phyloP scores from a whole-genome alignment of 2,113 vertebrate species.

The Micromys minutus region DNA sequence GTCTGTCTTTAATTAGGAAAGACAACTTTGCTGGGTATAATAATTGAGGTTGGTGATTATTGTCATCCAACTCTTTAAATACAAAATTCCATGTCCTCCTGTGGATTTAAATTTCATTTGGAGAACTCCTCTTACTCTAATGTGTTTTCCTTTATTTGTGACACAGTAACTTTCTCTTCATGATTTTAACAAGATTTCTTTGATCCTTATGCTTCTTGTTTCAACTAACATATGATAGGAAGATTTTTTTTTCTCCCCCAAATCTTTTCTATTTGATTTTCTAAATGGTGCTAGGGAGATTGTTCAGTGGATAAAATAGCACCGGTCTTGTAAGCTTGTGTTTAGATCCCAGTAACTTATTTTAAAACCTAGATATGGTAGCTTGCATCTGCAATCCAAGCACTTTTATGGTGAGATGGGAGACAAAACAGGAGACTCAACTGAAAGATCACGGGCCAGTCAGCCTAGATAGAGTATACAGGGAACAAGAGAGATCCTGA shows the following conservation, averaged over 20 bases:
- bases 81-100: not conserved
- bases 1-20: not conserved
- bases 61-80: not conserved
- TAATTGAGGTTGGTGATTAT: not conserved
- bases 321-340: not conserved
- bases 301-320: not conserved
- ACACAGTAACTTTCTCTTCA: not conserved
- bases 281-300: not conserved
- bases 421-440: not conserved
- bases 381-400: not conserved
- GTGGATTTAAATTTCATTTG: not conserved
- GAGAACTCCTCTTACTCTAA: not conserved
- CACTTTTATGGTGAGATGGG: not conserved
- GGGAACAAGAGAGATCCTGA: not conserved
- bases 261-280: not conserved
- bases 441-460: not conserved
- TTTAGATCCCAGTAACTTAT: not conserved
- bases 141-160: not conserved
- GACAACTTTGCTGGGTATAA: not conserved
- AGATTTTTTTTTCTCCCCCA: not conserved
- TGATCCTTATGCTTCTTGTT: not conserved
- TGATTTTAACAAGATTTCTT: not conserved
- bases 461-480: not conserved
- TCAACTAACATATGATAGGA: not conserved
- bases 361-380: not conserved